Base-by-base conservation (phyloP, 2,113 vertebrate species). In the Gila orcuttii region DNA sequence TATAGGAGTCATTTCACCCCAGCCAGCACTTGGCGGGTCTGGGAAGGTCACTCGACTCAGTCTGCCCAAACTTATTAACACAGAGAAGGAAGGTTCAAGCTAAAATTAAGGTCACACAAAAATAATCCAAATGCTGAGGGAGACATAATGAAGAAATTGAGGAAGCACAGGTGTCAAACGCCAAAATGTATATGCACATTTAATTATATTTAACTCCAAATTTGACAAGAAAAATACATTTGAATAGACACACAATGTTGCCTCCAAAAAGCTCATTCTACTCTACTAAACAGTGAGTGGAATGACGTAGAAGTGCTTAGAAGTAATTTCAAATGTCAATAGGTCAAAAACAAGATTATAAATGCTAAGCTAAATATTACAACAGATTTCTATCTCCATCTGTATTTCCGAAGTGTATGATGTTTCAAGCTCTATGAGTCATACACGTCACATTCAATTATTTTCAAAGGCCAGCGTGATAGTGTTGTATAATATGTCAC, bases 51-150 rank as follows among this genome's bases (percentile, higher is more conserved):
- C 31, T 10, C 13, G 50, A 13, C 13, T 11, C 17, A 33, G 25
- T 73, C 82, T 42, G 50, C 17, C 19, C 28, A 36, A 45, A 81
- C 59, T 47, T 60, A 81, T 81, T 47, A 82, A 69, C 45, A 74
- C 31, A 25, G 33, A 74, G n/a, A 73, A 73, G 23, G 31, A 2
- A 55, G 68, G 52, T 73, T 55, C 15, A 42, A 7, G 68, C 2
- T 2, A 10, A 57, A 73, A 83, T 59, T 39, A 83, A 55, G 33
- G 21, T 50, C 68, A 83, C 28, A n/a, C 28, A 57, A 59, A 55
- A 57, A 59, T 39, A 79, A 57, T 39, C 52, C 21, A n/a, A 55
- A 59, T 28, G 50, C 66, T 17, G 28, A 57, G 31, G 81, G 12
- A n/a, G 45, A 57, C 52, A 59, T 17, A 12, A 31, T 21, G 50